These are phyloP conservation scores for Genyomyrus donnyi DNA, from an alignment of 2,113 vertebrate species.

Conservation along the genomic window DNA sequence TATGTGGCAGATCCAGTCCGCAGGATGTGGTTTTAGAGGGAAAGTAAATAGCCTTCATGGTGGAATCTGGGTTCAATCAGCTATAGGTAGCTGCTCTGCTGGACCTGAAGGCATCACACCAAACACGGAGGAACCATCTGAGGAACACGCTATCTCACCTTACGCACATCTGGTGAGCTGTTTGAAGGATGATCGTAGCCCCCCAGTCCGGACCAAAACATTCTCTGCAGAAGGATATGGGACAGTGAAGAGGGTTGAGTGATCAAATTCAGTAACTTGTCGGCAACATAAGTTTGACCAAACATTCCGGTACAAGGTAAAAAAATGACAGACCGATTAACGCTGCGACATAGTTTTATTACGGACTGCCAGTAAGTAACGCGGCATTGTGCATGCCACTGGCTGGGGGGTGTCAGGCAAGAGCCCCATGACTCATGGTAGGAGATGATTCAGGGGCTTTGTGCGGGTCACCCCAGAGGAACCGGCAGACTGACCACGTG, in stretches of 20 bases:
- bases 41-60: neutral
- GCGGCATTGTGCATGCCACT: neutral
- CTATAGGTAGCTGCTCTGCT: neutral
- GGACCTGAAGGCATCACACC: neutral
- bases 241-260: neutral
- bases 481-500: neutral
- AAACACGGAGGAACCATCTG: slow-evolving; percentile 8
- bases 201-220: neutral
- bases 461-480: neutral
- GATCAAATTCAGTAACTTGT: neutral
- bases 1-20: no score
- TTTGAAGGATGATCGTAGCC: slow-evolving; percentile 8
- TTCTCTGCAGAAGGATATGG: neutral
- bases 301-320: neutral
- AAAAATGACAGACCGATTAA: neutral
- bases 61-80: neutral
- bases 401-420: neutral
- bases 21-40: neutral
- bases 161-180: slow-evolving; percentile 29
- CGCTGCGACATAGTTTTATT: neutral
- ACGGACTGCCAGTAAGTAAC: neutral
- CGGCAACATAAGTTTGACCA: neutral
- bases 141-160: neutral
- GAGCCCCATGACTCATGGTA: neutral
- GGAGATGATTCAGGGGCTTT: neutral